Percentiles rank a stretch among this genome's conserved stretches.
These are phyloP conservation scores for Sicus ferrugineus DNA, from an alignment of 2,888 invertebrate genomes.

Conservation along the genomic window DNA sequence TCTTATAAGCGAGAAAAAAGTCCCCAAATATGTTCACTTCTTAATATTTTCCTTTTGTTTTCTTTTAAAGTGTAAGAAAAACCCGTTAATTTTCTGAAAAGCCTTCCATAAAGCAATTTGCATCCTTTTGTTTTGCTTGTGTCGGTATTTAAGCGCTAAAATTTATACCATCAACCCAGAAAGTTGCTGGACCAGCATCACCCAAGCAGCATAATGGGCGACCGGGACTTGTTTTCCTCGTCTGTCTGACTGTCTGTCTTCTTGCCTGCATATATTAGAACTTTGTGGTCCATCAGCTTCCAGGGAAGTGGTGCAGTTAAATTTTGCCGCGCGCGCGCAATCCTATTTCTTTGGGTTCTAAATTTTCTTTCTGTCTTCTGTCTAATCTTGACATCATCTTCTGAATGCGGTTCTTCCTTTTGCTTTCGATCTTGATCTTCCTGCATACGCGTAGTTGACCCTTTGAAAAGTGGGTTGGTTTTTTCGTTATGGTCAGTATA, in stretches of 20 bases:
- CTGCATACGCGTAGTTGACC: conserved; percentile 15
- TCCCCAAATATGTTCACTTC: background rate
- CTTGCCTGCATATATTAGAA: too few relatives aligned
- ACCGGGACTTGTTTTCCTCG: background rate
- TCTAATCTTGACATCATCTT: background rate
- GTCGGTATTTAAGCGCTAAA: background rate
- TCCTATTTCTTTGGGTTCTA: background rate
- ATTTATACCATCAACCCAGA: background rate
- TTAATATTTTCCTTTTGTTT: background rate
- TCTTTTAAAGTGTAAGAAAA: background rate
- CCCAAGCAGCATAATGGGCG: background rate
- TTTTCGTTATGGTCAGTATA: background rate
- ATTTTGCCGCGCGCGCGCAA: conserved; percentile 14
- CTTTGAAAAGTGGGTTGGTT: background rate
- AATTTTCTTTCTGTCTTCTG: background rate
- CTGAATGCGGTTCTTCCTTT: background rate
- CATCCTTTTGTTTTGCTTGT: background rate
- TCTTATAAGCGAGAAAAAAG: conserved; percentile 11
- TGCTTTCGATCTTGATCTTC: background rate
- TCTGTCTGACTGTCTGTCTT: too few relatives aligned
- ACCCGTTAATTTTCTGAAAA: conserved; percentile 17
- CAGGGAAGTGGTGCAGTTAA: background rate
- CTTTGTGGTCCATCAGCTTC: background rate
- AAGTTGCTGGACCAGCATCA: conserved; percentile 4
- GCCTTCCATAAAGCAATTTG: conserved; percentile 14